Conservation (phyloP, 2,113 vertebrate species). For the Telmatochromis brichardi region DNA sequence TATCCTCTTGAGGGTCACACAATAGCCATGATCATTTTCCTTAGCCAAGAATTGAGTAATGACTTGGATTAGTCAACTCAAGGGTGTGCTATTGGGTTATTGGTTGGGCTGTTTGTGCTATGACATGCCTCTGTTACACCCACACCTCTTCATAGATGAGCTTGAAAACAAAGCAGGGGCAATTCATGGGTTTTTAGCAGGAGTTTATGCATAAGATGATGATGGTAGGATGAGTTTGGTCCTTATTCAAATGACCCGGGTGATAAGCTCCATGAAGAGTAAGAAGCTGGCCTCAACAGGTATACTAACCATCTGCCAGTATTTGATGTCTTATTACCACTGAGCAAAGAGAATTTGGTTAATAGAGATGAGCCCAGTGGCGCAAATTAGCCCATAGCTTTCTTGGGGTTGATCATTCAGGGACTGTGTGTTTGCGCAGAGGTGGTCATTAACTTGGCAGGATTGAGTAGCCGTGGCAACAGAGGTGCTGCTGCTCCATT, state of each 20-base stretch:
- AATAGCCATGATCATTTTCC: background rate
- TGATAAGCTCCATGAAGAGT: background rate
- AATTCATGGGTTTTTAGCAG: background rate
- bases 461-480: background rate
- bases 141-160: background rate
- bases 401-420: slow-evolving; percentile 1
- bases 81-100: background rate
- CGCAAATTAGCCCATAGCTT: slow-evolving; percentile 2
- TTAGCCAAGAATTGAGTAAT: slow-evolving; percentile 24
- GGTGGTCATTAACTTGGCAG: slow-evolving; percentile 24
- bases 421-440: slow-evolving; percentile 21
- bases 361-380: slow-evolving; percentile 23
- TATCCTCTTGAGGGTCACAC: background rate
- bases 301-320: slow-evolving; percentile 4
- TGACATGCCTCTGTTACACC: background rate
- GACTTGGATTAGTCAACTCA: slow-evolving; percentile 1
- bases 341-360: background rate
- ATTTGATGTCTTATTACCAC: slow-evolving; percentile 2
- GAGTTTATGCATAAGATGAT: background rate
- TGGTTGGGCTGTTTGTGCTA: background rate
- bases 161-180: background rate
- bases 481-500: background rate
- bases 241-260: background rate
- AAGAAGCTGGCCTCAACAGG: background rate
- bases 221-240: background rate